Conservation (phyloP, 2,888 invertebrate species). For the Synergus laeviventris region DNA sequence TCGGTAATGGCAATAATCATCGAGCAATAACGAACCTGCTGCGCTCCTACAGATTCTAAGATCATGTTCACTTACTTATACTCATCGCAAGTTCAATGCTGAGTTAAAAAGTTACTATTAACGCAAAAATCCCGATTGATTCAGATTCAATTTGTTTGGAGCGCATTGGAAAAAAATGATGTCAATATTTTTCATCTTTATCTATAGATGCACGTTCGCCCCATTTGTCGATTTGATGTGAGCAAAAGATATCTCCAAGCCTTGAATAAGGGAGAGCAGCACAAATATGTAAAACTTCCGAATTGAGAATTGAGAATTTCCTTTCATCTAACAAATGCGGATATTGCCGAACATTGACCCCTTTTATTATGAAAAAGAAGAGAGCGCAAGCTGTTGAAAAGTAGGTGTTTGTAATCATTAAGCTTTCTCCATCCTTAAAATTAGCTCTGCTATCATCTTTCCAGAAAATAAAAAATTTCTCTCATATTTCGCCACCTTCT, state of each 20-base stretch:
- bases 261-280: background rate
- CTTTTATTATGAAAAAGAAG: background rate
- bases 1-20: constrained; percentile 65
- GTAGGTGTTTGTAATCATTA: too few relatives aligned
- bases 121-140: background rate
- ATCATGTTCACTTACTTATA: constrained; percentile 8
- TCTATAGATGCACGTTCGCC: background rate
- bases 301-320: background rate
- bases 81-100: constrained; percentile 11
- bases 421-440: too few relatives aligned
- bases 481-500: constrained; percentile 8
- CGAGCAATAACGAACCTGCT: constrained; percentile 58
- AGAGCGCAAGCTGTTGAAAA: background rate
- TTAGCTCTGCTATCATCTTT: background rate
- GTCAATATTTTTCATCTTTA: too few relatives aligned
- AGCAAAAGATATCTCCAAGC: background rate
- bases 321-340: background rate
- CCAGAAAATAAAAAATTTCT: background rate
- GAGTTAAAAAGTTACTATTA: background rate
- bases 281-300: background rate
- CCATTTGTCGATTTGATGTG: background rate
- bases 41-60: constrained; percentile 18
- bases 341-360: background rate
- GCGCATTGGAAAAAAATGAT: too few relatives aligned
- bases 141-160: background rate